Evolutionary conservation across 1,140 invertebrate species (phyloP).

Genomic region (Drosophila pachea): DNA sequence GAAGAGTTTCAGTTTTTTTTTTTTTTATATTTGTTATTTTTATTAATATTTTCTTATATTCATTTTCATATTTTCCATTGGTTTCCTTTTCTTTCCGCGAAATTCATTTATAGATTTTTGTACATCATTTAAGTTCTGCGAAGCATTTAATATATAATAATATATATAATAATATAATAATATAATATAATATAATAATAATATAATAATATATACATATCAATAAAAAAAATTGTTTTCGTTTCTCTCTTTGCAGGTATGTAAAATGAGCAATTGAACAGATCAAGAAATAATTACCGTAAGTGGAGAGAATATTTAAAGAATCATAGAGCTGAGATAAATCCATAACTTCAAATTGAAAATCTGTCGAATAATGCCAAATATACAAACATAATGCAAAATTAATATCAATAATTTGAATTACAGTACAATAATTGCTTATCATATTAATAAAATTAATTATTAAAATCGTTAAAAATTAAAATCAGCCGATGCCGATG

Average conservation of each 20-base stretch:
- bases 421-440: too few species aligned
- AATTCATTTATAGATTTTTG: neutral
- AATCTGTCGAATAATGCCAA: neutral
- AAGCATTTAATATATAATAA: too few species aligned
- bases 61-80: neutral
- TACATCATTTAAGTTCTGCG: slow-evolving; percentile 1
- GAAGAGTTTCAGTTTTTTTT: slow-evolving; percentile 5
- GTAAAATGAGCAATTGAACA: slow-evolving; percentile 15
- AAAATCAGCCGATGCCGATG: too few species aligned
- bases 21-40: slow-evolving; percentile 1
- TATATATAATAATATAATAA: too few species aligned
- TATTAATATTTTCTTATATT: neutral
- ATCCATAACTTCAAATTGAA: too few species aligned
- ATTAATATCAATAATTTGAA: neutral
- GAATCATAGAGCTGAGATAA: too few species aligned
- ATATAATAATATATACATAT: slow-evolving; percentile 2
- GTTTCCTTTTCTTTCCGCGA: slow-evolving; percentile 36
- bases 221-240: slow-evolving; percentile 15
- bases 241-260: slow-evolving; percentile 53
- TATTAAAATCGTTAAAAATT: too few species aligned
- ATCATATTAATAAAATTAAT: too few species aligned
- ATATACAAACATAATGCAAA: neutral
- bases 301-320: slow-evolving; percentile 3
- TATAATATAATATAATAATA: too few species aligned
- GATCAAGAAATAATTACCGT: neutral